Percentiles rank a stretch among this genome's conserved stretches.
phyloP scores from a whole-genome alignment of 2,888 invertebrate genomes.

The Eledona agricola region DNA sequence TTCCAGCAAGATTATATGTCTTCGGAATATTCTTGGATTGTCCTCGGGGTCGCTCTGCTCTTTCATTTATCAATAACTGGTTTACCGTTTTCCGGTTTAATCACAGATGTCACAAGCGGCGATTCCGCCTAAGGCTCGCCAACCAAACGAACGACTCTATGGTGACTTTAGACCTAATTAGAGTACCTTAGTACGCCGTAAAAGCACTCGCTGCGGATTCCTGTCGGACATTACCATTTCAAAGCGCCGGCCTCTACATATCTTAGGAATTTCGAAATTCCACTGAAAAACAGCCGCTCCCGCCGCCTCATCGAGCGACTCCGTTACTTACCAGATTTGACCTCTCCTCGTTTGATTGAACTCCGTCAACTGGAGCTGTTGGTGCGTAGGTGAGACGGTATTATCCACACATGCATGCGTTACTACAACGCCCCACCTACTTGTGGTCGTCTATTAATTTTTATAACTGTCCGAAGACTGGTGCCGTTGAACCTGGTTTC shows the following conservation, averaged over 20 bases:
- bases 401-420: conserved; percentile 30
- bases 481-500: conserved; percentile 35
- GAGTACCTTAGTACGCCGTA: conserved; percentile 22
- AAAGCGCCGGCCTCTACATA: conserved; percentile 19
- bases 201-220: conserved; percentile 24
- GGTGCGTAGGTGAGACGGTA: conserved; percentile 27
- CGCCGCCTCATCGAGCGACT: conserved; percentile 11
- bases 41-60: too few species aligned
- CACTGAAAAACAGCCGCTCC: conserved; percentile 28
- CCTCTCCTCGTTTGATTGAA: conserved; percentile 34
- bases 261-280: conserved; percentile 25
- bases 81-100: conserved; percentile 1
- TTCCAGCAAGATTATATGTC: too few species aligned
- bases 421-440: conserved; percentile 40
- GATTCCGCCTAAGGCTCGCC: too few species aligned
- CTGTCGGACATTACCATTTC: conserved; percentile 27
- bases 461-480: conserved; percentile 44
- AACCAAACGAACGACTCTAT: conserved; percentile 14
- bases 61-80: too few species aligned
- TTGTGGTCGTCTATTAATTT: conserved; percentile 45
- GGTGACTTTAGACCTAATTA: conserved; percentile 24
- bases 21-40: too few species aligned
- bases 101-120: too few species aligned
- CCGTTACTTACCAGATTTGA: conserved; percentile 34
- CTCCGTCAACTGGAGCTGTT: conserved; percentile 31